A percentile compares a stretch with the other conserved stretches of the same genome.
Conservation (phyloP, 2,113 vertebrate genomes). For the Pogonocichla stellata region DNA sequence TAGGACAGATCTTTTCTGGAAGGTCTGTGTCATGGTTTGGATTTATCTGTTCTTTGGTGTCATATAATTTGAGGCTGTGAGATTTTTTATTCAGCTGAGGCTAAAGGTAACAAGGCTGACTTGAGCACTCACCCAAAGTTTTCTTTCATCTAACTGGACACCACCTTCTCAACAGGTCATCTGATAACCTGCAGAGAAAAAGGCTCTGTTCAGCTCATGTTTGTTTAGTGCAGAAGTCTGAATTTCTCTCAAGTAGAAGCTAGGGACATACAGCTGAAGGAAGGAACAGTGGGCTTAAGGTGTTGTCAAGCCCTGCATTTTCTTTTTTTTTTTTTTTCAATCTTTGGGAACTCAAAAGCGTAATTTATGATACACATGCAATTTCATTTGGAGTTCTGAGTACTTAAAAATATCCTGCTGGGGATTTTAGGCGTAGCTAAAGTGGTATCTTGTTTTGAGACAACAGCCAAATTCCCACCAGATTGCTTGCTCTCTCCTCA, state of each 20-base stretch:
- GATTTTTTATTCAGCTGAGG: neutral
- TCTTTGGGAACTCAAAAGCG: rapidly evolving
- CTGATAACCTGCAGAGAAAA: neutral
- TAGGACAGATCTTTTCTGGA: neutral
- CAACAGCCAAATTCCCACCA: neutral
- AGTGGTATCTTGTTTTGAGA: neutral
- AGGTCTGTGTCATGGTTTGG: neutral
- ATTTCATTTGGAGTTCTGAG: neutral
- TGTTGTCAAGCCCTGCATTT: neutral
- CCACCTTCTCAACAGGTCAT: neutral
- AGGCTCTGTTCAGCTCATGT: neutral
- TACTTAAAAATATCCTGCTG: neutral
- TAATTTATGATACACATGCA: neutral
- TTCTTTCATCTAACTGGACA: neutral
- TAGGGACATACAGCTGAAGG: neutral
- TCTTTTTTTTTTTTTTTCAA: neutral
- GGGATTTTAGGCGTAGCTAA: neutral
- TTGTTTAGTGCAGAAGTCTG: neutral
- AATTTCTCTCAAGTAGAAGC: neutral
- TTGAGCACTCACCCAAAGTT: neutral
- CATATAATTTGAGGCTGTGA: neutral
- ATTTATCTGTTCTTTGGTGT: neutral
- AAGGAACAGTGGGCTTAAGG: neutral
- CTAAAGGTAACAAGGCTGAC: neutral
- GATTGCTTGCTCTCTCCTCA: neutral